Conservation (phyloP, 37 sponge, comb jelly and placozoan species). For the Bolinopsis microptera region DNA sequence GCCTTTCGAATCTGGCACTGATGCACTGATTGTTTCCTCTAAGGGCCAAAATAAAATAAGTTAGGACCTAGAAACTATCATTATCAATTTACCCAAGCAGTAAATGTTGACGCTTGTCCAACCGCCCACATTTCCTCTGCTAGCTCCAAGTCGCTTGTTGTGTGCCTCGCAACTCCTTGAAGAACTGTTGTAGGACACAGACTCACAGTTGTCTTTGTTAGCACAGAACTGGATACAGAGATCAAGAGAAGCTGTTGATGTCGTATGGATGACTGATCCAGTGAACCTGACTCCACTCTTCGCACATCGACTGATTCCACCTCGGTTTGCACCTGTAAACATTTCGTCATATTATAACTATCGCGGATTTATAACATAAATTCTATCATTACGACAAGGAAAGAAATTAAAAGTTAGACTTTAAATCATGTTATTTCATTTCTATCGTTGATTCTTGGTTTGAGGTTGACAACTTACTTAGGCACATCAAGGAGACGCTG, state of each 20-base stretch:
- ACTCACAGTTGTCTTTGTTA: neutral
- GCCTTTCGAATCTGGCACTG: too few species aligned
- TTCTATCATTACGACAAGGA: too few species aligned
- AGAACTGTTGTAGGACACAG: neutral
- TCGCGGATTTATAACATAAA: too few species aligned
- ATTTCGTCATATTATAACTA: too few species aligned
- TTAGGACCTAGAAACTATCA: too few species aligned
- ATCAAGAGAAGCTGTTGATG: neutral
- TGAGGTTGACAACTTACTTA: neutral
- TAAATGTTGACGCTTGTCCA: conserved; percentile 2
- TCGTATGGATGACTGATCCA: neutral
- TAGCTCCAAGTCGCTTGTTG: neutral
- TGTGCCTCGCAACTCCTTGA: neutral
- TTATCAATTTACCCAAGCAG: neutral
- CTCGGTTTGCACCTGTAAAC: neutral
- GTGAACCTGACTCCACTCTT: neutral
- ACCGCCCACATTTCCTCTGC: neutral
- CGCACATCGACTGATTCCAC: neutral
- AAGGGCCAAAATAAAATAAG: too few species aligned
- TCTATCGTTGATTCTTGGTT: too few species aligned
- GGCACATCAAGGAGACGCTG: neutral
- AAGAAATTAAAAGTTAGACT: too few species aligned
- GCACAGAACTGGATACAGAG: neutral
- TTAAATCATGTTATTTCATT: too few species aligned
- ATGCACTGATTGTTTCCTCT: too few species aligned